These are phyloP conservation scores for Philopotamus ludificatus DNA, from an alignment of 1,140 invertebrate species.

Conservation along the genomic window DNA sequence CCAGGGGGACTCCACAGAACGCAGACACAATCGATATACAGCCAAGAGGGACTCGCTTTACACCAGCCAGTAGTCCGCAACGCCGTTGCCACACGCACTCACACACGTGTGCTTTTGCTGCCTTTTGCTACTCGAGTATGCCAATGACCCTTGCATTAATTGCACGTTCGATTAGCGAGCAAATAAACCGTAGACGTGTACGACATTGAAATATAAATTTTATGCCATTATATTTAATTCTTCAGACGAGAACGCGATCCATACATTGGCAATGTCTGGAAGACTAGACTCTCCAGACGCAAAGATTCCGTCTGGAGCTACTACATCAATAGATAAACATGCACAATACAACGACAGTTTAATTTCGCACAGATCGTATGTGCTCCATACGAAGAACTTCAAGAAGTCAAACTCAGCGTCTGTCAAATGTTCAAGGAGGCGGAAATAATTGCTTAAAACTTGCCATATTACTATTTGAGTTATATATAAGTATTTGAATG, in stretches of 20 bases:
- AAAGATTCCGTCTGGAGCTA: neutral
- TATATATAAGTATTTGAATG: too few species aligned
- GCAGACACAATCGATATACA: conserved; percentile 27
- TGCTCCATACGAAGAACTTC: too few species aligned
- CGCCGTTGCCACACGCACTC: neutral
- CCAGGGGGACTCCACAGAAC: conserved; percentile 7
- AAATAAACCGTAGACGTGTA: too few species aligned
- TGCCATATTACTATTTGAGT: too few species aligned
- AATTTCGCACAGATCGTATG: neutral
- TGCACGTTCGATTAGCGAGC: too few species aligned
- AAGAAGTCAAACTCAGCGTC: too few species aligned
- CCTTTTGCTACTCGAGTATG: too few species aligned
- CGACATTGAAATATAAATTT: neutral
- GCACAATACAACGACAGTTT: neutral
- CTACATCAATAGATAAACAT: neutral
- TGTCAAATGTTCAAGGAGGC: too few species aligned
- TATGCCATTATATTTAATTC: too few species aligned
- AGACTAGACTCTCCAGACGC: neutral
- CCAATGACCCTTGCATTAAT: too few species aligned
- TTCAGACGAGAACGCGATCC: too few species aligned
- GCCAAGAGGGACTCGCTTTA: conserved; percentile 7
- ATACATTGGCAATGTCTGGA: neutral
- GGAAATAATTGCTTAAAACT: too few species aligned
- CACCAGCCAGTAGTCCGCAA: neutral
- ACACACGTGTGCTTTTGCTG: neutral